Evolutionary conservation across 2,888 invertebrate genomes (phyloP).

Genomic region (Epinotia bilunana): DNA sequence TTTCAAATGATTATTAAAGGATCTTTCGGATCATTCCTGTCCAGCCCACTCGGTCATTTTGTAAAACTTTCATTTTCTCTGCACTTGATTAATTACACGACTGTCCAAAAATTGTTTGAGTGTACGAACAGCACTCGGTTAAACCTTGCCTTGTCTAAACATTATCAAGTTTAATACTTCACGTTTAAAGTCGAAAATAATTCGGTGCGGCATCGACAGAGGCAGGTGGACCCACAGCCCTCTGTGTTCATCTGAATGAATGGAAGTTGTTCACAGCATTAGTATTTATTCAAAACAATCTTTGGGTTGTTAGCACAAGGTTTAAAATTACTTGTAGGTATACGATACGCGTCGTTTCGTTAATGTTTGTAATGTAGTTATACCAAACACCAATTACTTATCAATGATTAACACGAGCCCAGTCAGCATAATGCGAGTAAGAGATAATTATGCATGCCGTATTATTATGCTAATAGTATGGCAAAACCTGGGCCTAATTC

Average conservation of each 20-base stretch:
- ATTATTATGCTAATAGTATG: constrained; percentile 54
- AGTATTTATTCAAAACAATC: constrained; percentile 5
- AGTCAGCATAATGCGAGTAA: constrained; percentile 10
- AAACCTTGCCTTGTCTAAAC: neutral
- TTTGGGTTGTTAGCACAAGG: neutral
- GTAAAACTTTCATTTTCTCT: constrained; percentile 66
- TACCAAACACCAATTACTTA: constrained; percentile 1
- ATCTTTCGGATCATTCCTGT: constrained; percentile 26
- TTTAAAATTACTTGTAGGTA: constrained; percentile 11
- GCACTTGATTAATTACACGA: constrained; percentile 62
- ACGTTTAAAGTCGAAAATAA: constrained; percentile 11
- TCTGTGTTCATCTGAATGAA: constrained; percentile 49
- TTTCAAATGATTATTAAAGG: constrained; percentile 10
- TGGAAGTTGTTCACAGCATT: constrained; percentile 49
- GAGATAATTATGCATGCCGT: constrained; percentile 35
- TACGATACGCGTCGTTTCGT: neutral
- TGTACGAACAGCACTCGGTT: constrained; percentile 37
- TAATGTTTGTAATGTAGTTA: neutral
- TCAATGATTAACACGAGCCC: constrained; percentile 42
- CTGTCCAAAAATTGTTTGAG: constrained; percentile 52
- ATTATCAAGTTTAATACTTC: neutral
- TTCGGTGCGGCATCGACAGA: neutral
- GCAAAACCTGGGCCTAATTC: constrained; percentile 43
- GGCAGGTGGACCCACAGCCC: constrained; percentile 32
- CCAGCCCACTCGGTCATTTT: constrained; percentile 43